A percentile compares a stretch with the other conserved stretches of the same genome.
Conservation (phyloP, 2,888 invertebrate genomes). For the Euzetes globulus region DNA sequence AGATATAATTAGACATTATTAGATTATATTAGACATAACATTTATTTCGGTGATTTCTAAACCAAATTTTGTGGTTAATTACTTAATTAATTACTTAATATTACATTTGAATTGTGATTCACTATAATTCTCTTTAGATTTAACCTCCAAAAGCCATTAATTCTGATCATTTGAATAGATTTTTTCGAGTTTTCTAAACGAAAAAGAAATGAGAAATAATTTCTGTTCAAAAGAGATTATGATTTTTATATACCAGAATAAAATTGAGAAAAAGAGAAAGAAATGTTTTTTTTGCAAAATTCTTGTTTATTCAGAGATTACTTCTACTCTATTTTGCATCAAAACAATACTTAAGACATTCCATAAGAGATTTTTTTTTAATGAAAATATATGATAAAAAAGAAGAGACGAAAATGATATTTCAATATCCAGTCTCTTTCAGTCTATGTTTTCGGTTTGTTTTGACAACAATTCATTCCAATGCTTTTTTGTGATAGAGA, state of each 20-base stretch:
- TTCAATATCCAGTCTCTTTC: neutral
- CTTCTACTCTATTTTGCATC: neutral
- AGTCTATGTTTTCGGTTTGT: neutral
- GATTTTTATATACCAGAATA: neutral
- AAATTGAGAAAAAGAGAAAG: neutral
- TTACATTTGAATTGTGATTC: neutral
- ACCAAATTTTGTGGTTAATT: conserved; percentile 9
- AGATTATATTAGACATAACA: no score
- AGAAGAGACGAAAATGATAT: neutral
- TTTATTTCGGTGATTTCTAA: neutral
- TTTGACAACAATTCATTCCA: conserved; percentile 7
- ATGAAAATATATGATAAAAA: neutral
- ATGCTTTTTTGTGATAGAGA: conserved; percentile 2
- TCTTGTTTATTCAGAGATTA: neutral
- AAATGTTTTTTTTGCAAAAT: neutral
- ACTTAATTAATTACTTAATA: neutral
- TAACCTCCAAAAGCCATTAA: neutral
- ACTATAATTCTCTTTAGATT: neutral
- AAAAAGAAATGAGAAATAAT: neutral
- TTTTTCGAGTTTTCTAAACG: no score
- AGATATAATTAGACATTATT: neutral
- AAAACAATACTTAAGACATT: neutral
- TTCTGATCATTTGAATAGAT: neutral
- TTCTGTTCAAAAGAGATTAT: neutral
- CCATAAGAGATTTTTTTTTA: neutral